A percentile compares a stretch with the other conserved stretches of the same genome.
Evolutionary conservation across 2,888 invertebrate genomes (phyloP).

Genomic region (Tanytarsus gracilentus): DNA sequence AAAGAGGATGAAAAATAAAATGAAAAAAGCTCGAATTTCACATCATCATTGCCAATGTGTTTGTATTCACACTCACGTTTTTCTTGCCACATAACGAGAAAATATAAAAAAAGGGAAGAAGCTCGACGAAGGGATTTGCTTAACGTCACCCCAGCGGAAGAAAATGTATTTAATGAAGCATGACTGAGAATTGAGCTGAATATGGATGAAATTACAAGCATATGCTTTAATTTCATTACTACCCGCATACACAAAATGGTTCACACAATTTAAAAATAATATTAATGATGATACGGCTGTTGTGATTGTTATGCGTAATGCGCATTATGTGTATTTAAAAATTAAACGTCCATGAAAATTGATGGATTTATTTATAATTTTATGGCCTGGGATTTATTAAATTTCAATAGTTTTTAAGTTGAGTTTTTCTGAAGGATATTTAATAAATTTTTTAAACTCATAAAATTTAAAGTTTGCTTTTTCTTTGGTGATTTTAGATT

Average conservation of each 20-base stretch:
- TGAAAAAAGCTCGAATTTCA: background rate
- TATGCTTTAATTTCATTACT: background rate
- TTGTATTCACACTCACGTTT: conserved; percentile 7
- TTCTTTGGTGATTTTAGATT: no score
- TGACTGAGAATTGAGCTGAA: conserved; percentile 1
- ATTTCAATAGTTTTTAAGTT: no score
- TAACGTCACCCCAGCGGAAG: background rate
- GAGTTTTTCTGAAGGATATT: no score
- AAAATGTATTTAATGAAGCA: background rate
- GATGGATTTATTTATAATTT: no score
- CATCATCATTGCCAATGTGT: background rate
- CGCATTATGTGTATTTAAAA: no score
- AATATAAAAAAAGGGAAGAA: background rate
- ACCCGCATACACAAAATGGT: background rate
- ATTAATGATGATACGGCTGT: no score
- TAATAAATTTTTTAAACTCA: no score
- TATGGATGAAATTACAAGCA: background rate
- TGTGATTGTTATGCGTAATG: no score
- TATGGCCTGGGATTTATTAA: no score
- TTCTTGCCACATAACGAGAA: background rate
- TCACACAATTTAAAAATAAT: no score
- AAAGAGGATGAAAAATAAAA: background rate
- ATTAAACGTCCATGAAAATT: no score
- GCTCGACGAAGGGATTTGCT: background rate
- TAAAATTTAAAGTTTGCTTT: no score